Conservation (phyloP, 2,888 invertebrate species). For the Noctua pronuba region DNA sequence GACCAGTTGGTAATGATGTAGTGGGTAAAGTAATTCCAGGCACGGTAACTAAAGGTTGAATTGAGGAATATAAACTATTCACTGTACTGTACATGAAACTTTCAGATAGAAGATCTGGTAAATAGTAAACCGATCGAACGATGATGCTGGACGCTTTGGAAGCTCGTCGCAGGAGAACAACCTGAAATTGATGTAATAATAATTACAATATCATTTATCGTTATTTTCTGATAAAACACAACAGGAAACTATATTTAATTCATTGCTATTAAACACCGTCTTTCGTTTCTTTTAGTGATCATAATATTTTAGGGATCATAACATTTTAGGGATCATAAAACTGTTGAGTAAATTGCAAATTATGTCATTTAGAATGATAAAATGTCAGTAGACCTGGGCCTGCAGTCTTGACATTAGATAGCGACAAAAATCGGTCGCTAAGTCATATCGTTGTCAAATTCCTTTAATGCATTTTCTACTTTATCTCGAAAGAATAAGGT, state of each 20-base stretch:
- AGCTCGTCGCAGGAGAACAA: conserved; percentile 52
- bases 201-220: neutral
- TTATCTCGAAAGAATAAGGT: too few species aligned
- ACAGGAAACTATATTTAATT: neutral
- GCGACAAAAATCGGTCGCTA: too few species aligned
- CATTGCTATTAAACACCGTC: neutral
- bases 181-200: conserved; percentile 54
- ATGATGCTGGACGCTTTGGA: conserved; percentile 48
- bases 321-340: neutral
- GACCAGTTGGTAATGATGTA: conserved; percentile 23
- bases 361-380: neutral
- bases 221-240: neutral
- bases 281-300: too few species aligned
- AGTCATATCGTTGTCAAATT: too few species aligned
- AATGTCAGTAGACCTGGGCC: neutral
- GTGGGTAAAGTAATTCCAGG: conserved; percentile 23
- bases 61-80: neutral
- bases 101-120: neutral
- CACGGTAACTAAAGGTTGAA: neutral
- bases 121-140: conserved; percentile 47
- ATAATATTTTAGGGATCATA: too few species aligned
- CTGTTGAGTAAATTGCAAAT: neutral
- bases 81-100: conserved; percentile 1
- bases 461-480: too few species aligned
- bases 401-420: too few species aligned